Evolutionary conservation across 1,140 invertebrate species (phyloP).

Genomic region (Drosophila kanapiae): DNA sequence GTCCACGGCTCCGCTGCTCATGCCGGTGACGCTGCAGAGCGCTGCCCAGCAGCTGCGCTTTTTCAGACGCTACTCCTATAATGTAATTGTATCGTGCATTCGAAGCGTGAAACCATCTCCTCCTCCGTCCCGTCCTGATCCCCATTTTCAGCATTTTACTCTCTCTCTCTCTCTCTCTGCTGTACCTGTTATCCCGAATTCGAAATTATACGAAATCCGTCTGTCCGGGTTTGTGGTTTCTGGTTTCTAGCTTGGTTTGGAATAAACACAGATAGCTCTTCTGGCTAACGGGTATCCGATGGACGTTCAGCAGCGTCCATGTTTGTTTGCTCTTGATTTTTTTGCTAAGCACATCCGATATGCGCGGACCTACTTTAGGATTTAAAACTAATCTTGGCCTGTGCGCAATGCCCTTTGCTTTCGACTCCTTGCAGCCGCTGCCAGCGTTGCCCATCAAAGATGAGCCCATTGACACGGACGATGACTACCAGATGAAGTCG

Average conservation of each 20-base stretch:
- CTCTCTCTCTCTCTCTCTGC: background rate
- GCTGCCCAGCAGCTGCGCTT: conserved; percentile 82
- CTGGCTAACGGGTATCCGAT: conserved; percentile 41
- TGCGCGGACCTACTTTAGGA: background rate
- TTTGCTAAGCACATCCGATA: background rate
- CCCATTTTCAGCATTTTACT: background rate
- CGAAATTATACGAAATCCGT: conserved; percentile 17
- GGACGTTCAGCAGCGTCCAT: conserved; percentile 28
- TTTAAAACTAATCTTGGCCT: conserved; percentile 11
- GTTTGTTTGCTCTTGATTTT: conserved; percentile 20
- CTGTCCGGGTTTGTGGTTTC: conserved; percentile 13
- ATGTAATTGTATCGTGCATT: conserved; percentile 85
- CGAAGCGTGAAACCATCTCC: conserved; percentile 57
- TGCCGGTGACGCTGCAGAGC: conserved; percentile 77
- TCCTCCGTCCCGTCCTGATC: background rate
- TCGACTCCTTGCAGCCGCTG: conserved; percentile 62
- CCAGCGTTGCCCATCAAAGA: conserved; percentile 82
- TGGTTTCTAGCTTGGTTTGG: background rate
- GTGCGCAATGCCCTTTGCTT: conserved; percentile 11
- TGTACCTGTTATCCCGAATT: conserved; percentile 38
- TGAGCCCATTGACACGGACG: conserved; percentile 79
- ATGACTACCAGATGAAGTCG: conserved; percentile 77
- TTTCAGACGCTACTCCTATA: conserved; percentile 85
- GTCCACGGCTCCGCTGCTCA: conserved; percentile 62
- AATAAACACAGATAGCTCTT: conserved; percentile 14